Percentiles rank a stretch among this genome's conserved stretches.
phyloP scores from a whole-genome alignment of 2,888 invertebrate genomes.

The Melikaiella ostensackeni region DNA sequence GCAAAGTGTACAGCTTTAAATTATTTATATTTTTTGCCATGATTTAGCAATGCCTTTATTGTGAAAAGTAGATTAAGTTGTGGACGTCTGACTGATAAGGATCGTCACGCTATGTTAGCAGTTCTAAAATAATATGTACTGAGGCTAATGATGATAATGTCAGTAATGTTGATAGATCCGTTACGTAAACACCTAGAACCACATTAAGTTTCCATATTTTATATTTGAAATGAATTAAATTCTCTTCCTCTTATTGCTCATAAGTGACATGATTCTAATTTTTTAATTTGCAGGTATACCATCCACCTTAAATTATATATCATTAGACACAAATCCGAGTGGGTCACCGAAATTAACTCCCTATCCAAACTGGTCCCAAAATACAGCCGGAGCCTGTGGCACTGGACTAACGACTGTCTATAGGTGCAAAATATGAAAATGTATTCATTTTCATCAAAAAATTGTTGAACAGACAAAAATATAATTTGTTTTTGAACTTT shows the following conservation, averaged over 20 bases:
- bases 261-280: conserved; percentile 27
- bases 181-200: background rate
- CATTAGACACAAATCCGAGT: conserved; percentile 82
- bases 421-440: conserved; percentile 63
- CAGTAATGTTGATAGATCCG: background rate
- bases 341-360: conserved; percentile 88
- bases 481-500: conserved; percentile 5
- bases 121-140: conserved; percentile 5
- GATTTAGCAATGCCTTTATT: too few relatives aligned
- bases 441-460: too few relatives aligned
- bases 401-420: conserved; percentile 88
- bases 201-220: background rate
- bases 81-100: background rate
- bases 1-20: too few relatives aligned
- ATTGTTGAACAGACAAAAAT: too few relatives aligned
- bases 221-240: background rate
- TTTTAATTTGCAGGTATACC: conserved; percentile 83
- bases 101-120: conserved; percentile 1
- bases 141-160: conserved; percentile 12
- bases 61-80: background rate
- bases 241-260: too few relatives aligned
- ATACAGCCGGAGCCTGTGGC: conserved; percentile 87
- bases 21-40: too few relatives aligned
- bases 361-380: conserved; percentile 87
- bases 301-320: conserved; percentile 88